Evolutionary conservation across 2,797 vertebrate genomes (phyloP).

Genomic region (Typhlichthys eigenmanni): DNA sequence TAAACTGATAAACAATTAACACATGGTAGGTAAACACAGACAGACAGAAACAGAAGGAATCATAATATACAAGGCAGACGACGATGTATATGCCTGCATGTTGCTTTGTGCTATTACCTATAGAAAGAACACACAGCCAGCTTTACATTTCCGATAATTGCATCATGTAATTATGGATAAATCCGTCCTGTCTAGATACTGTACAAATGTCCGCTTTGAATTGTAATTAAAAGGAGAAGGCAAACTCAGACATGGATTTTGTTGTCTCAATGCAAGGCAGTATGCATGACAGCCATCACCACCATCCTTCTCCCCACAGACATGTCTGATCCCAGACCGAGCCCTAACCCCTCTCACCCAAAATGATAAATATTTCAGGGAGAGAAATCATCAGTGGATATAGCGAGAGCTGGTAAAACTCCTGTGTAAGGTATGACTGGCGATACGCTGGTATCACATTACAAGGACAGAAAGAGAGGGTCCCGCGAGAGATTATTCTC

Average conservation of each 20-base stretch:
- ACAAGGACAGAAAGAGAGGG: constrained; percentile 15
- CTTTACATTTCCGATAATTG: too few species aligned
- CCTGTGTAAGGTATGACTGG: constrained; percentile 48
- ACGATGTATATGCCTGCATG: too few species aligned
- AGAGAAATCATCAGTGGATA: constrained; percentile 58
- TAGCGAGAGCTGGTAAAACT: constrained; percentile 21
- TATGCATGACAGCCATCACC: constrained; percentile 53
- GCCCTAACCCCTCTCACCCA: constrained; percentile 54
- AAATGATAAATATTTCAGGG: constrained; percentile 74
- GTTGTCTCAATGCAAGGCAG: constrained; percentile 51
- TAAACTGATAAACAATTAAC: too few species aligned
- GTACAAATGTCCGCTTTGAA: too few species aligned
- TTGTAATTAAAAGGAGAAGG: too few species aligned
- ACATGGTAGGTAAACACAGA: too few species aligned
- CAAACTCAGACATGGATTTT: constrained; percentile 30
- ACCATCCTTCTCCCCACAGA: constrained; percentile 59
- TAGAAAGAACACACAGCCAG: too few species aligned
- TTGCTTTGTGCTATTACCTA: too few species aligned
- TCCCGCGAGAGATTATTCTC: constrained; percentile 39
- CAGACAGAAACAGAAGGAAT: too few species aligned
- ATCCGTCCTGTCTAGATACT: too few species aligned
- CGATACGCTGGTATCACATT: constrained; percentile 46
- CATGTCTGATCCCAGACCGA: constrained; percentile 70
- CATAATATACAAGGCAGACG: too few species aligned
- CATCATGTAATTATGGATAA: too few species aligned